Conservation (phyloP, 2,888 invertebrate genomes). For the Spilarctia lutea region DNA sequence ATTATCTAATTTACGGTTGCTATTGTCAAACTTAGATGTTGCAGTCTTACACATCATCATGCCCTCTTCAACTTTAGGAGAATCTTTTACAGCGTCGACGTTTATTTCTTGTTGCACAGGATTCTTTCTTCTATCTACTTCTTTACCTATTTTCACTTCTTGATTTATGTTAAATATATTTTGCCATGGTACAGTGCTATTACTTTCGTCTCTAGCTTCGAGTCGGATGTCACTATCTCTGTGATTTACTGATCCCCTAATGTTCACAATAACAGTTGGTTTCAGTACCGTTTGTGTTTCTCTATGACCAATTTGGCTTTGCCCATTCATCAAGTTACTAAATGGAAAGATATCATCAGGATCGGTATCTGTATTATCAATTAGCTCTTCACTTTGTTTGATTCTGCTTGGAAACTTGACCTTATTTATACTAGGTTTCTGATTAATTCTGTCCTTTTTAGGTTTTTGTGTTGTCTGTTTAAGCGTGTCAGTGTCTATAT, state of each 20-base stretch:
- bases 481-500: conserved; percentile 58
- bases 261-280: conserved; percentile 81
- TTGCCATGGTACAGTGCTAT: conserved; percentile 57
- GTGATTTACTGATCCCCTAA: conserved; percentile 75
- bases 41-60: conserved; percentile 75
- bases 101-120: conserved; percentile 63
- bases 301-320: conserved; percentile 81
- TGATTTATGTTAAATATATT: conserved; percentile 82
- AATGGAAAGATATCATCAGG: conserved; percentile 59
- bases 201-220: conserved; percentile 65
- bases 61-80: conserved; percentile 64
- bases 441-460: conserved; percentile 57
- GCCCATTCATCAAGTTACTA: conserved; percentile 75
- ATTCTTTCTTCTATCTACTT: conserved; percentile 32
- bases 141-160: conserved; percentile 75
- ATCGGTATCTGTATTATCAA: conserved; percentile 38
- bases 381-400: conserved; percentile 48
- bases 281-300: conserved; percentile 81
- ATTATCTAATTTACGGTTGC: conserved; percentile 61
- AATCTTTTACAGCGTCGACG: conserved; percentile 50
- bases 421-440: conserved; percentile 47
- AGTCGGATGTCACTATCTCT: conserved; percentile 76
- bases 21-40: conserved; percentile 57
- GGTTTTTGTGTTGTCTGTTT: conserved; percentile 61
- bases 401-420: conserved; percentile 58